Evolutionary conservation across 2,888 invertebrate species (phyloP).

Genomic region (Cephus rjabovi): DNA sequence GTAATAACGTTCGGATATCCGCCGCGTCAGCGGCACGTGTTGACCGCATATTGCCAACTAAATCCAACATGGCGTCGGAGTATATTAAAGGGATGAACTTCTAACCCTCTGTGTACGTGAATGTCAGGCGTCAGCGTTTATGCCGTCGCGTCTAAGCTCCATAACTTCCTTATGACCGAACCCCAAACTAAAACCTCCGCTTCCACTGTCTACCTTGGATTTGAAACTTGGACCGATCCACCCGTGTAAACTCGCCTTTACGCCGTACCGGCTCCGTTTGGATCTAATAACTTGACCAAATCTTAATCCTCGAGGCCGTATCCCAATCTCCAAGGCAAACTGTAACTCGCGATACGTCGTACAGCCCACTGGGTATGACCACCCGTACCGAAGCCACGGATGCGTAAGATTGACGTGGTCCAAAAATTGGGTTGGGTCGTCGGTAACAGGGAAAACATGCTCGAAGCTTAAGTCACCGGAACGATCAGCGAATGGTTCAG

Average conservation of each 20-base stretch:
- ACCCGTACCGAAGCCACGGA: too few species aligned
- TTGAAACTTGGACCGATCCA: background rate
- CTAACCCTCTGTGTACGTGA: slow-evolving; percentile 8
- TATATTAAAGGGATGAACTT: slow-evolving; percentile 15
- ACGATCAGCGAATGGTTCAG: background rate
- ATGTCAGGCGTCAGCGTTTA: slow-evolving; percentile 26
- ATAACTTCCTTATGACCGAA: slow-evolving; percentile 29
- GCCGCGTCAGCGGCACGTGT: background rate
- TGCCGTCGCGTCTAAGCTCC: slow-evolving; percentile 22
- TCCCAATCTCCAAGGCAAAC: background rate
- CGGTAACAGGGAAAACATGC: background rate
- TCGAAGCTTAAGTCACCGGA: background rate
- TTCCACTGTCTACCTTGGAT: background rate
- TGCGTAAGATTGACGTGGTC: background rate
- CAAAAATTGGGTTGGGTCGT: too few species aligned
- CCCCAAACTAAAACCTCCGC: background rate
- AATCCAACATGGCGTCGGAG: background rate
- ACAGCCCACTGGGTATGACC: background rate
- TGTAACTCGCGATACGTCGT: background rate
- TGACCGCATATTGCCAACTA: background rate
- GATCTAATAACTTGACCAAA: background rate
- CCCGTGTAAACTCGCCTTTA: background rate
- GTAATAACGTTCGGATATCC: background rate
- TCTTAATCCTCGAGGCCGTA: background rate
- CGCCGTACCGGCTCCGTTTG: background rate